phyloP scores from a whole-genome alignment of 2,888 invertebrate species.

The Choristoneura rosaceana region DNA sequence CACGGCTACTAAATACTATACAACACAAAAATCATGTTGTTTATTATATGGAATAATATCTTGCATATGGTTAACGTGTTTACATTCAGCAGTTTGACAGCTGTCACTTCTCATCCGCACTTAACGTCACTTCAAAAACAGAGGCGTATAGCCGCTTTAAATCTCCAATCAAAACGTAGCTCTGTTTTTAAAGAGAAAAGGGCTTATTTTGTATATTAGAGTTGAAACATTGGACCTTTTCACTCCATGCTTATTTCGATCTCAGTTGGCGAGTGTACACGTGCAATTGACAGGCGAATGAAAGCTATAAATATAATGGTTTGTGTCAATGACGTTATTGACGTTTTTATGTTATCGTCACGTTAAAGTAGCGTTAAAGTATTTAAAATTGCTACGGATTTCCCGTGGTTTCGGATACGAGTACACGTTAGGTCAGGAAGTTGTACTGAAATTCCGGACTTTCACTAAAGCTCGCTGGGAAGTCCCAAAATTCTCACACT shows the following conservation, averaged over 20 bases:
- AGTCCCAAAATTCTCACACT: too few relatives aligned
- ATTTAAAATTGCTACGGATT: too few relatives aligned
- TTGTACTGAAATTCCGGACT: too few relatives aligned
- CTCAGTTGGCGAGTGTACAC: background rate
- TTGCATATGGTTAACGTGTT: background rate
- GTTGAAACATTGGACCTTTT: background rate
- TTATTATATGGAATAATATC: background rate
- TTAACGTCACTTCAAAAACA: background rate
- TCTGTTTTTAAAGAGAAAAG: background rate
- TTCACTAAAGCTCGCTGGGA: too few relatives aligned
- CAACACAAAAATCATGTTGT: background rate
- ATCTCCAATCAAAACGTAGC: background rate
- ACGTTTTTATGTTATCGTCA: too few relatives aligned
- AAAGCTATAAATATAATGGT: background rate
- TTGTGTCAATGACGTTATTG: background rate
- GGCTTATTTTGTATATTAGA: background rate
- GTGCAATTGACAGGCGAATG: background rate
- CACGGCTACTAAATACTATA: too few relatives aligned
- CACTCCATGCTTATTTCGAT: background rate
- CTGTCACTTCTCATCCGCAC: conserved; percentile 8
- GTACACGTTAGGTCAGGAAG: too few relatives aligned
- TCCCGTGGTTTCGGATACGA: too few relatives aligned
- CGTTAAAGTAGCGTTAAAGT: too few relatives aligned
- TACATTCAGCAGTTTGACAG: background rate
- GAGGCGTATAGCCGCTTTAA: background rate